Evolutionary conservation across 2,113 vertebrate species (phyloP).

Genomic region (Seriola rivoliana): DNA sequence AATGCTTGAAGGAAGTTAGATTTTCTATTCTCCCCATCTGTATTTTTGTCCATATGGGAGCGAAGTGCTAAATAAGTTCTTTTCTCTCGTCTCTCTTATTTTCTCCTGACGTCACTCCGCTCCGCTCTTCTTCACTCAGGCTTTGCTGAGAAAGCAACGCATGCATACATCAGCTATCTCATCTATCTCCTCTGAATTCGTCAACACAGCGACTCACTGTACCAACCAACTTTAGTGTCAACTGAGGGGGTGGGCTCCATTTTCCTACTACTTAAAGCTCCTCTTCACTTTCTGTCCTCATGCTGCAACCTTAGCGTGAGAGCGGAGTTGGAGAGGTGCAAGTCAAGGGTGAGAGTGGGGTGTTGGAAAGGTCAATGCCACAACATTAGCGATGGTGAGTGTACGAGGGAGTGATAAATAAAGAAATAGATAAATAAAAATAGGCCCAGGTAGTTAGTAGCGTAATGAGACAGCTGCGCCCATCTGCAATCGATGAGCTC

Average conservation of each 20-base stretch:
- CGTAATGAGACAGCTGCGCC: slow-evolving; percentile 71
- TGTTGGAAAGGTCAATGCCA: slow-evolving; percentile 62
- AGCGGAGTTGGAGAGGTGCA: neutral
- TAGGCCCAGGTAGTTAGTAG: slow-evolving; percentile 69
- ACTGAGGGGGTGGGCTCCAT: slow-evolving; percentile 2
- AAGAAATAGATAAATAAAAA: slow-evolving; percentile 71
- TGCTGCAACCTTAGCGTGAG: neutral
- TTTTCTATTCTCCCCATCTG: slow-evolving; percentile 63
- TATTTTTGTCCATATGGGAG: slow-evolving; percentile 54
- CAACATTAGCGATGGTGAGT: slow-evolving; percentile 31
- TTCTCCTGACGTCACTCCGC: slow-evolving; percentile 45
- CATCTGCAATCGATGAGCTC: slow-evolving; percentile 74
- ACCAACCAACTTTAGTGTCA: neutral
- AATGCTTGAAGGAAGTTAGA: slow-evolving; percentile 59
- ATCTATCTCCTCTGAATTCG: slow-evolving; percentile 41
- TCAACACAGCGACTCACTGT: slow-evolving; percentile 15
- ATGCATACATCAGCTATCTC: slow-evolving; percentile 37
- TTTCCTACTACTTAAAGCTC: slow-evolving; percentile 17
- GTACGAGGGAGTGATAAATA: slow-evolving; percentile 60
- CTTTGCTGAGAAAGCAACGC: slow-evolving; percentile 60
- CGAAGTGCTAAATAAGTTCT: slow-evolving; percentile 39
- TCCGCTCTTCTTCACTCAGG: slow-evolving; percentile 1
- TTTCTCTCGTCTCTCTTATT: slow-evolving; percentile 26
- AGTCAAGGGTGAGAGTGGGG: slow-evolving; percentile 7
- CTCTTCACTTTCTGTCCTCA: slow-evolving; percentile 8